Evolutionary conservation across 1,140 invertebrate species (phyloP), one percentile per base, ranked within the genome.

Genomic region (Eriocheir sinensis): DNA sequence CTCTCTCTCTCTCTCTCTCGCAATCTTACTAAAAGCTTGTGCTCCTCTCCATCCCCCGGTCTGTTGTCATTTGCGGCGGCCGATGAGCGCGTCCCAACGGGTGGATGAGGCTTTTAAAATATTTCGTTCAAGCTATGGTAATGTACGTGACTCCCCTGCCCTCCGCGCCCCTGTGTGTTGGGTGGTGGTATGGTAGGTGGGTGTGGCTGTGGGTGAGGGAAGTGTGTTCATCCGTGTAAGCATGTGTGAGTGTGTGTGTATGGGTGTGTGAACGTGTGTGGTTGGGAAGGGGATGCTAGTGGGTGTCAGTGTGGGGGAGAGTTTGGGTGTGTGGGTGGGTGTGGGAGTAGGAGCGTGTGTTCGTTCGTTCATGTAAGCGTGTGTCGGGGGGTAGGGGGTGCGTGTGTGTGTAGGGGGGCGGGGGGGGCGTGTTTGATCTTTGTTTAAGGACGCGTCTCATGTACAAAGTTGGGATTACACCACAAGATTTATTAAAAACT

Each of bases 11-110:
- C 53, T 8, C 53, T 60, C 9, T 60, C 53, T 60, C 8, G 53
- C 60, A 72, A 72, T 72, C 60, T 72, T 72, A 72, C 60, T 72
- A 72, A 72, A 60, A 72, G 60, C 60, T n/a, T 21, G 60, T 72
- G 27, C 60, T n/a, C 60, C 60, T 72, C 60, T n/a, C 60, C 60
- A 21, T 72, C 3, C 60, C n/a, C 60, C n/a, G 27, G 60, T n/a
- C 60, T 72, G 60, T 72, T 72, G 60, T 72, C 60, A 72, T 72
- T 72, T n/a, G 60, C n/a, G 60, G 60, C 12, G 21, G 21, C 27
- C 60, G 60, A 72, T 72, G 60, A 72, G 60, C 21, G 60, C 60
- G 2, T n/a, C 60, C 60, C 60, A 72, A n/a, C n/a, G 60, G 60
- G 60, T 72, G 60, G 60, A n/a, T 21, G 21, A 72, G 21, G 21